phyloP scores from a whole-genome alignment of 1,140 invertebrate species.

The Leptinotarsa lineolata region DNA sequence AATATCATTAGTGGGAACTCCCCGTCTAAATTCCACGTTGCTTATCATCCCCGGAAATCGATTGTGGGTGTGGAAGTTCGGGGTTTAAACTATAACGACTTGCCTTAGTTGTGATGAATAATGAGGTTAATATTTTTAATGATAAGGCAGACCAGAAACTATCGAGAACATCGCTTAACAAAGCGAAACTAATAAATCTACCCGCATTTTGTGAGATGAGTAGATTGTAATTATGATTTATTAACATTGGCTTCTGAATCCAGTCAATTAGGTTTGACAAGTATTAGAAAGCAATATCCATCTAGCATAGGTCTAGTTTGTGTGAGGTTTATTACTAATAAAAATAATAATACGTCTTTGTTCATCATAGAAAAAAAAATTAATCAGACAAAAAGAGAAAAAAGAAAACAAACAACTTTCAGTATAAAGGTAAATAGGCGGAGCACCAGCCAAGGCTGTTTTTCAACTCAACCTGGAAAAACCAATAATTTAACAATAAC shows the following conservation, averaged over 20 bases:
- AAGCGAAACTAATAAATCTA: slow-evolving; percentile 6
- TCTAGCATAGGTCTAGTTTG: no score
- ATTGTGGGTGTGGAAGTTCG: not conserved
- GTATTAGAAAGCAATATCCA: not conserved
- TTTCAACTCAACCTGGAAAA: no score
- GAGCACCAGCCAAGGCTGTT: no score
- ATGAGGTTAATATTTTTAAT: not conserved
- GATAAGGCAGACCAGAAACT: slow-evolving; percentile 1
- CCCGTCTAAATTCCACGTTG: not conserved
- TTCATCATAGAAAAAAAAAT: no score
- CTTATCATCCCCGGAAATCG: slow-evolving; percentile 2
- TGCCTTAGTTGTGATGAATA: not conserved
- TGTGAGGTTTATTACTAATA: no score
- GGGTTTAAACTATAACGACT: not conserved
- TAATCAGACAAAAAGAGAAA: no score
- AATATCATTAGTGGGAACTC: no score
- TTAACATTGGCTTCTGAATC: not conserved
- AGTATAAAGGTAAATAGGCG: no score
- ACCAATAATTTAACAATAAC: no score
- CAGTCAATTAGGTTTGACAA: not conserved
- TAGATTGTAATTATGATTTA: slow-evolving; percentile 6
- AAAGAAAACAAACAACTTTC: no score
- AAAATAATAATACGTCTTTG: no score
- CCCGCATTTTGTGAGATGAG: slow-evolving; percentile 5
- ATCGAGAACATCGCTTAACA: slow-evolving; percentile 1